These are phyloP conservation scores for Sceliomorpha sp. DNA, from an alignment of 2,888 invertebrate species.

Conservation along the genomic window DNA sequence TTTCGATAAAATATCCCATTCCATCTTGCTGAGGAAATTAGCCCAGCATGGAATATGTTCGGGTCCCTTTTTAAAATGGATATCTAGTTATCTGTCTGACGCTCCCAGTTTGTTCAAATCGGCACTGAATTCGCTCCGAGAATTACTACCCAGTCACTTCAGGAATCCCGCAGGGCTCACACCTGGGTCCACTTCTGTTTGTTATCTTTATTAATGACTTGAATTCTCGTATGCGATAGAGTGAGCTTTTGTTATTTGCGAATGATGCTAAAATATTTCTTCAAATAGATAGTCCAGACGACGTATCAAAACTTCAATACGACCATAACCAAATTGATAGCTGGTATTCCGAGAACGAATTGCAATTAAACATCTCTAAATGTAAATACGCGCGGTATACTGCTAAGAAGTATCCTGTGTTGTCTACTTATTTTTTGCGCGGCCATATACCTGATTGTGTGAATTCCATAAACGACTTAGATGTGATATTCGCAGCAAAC, in stretches of 20 bases:
- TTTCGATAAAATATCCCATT: not conserved
- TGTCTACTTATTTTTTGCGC: too few relatives aligned
- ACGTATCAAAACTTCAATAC: conserved; percentile 2
- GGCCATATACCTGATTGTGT: too few relatives aligned
- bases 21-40: not conserved
- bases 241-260: conserved; percentile 7
- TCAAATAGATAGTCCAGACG: not conserved
- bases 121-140: not conserved
- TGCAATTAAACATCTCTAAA: conserved; percentile 5
- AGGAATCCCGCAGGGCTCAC: conserved; percentile 9
- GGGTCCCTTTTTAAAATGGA: not conserved
- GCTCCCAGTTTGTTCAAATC: conserved; percentile 3
- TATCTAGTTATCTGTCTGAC: conserved; percentile 1
- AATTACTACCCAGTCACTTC: not conserved
- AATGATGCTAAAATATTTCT: conserved; percentile 9
- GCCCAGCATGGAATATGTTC: not conserved
- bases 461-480: not conserved
- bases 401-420: too few relatives aligned
- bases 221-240: not conserved
- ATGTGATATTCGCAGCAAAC: not conserved
- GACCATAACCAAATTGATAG: not conserved
- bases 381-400: conserved; percentile 2
- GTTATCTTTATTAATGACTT: conserved; percentile 17
- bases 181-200: conserved; percentile 14
- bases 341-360: conserved; percentile 2